Evolutionary conservation across 2,797 vertebrate genomes (phyloP), one percentile per base, ranked within the genome.

Genomic region (Centroberyx gerrardi): DNA sequence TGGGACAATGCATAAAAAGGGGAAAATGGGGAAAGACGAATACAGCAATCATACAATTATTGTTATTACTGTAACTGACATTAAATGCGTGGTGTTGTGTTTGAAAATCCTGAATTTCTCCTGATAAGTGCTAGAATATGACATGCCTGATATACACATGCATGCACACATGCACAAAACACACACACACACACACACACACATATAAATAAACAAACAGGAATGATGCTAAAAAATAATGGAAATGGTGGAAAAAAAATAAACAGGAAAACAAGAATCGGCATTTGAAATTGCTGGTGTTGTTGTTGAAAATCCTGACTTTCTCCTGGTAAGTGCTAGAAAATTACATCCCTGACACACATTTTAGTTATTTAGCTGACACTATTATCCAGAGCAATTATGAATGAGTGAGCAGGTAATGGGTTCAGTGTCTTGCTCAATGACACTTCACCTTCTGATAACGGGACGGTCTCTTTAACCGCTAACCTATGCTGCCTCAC

Each of bases 1-100:
- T 65, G 3, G 80, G 77, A 84, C 67, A 83, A 70, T 72, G 2
- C 68, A 62, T 58, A 40, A 48, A 31, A 72, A 65, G 8, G n/a
- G 17, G 6, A 9, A 17, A 55, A 22, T 29, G 22, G 22, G 22
- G 22, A 22, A 22, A 22, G 1, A 22, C 1, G 22, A 22, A 22
- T 22, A 22, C 22, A 22, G 22, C 22, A 22, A 22, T 22, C 22
- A 22, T 22, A 22, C 1, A 22, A 1, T 22, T 22, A 22, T 22
- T 22, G 22, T 22, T 22, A 22, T 22, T 22, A n/a, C n/a, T n/a
- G n/a, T n/a, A 22, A 22, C 22, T 22, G 22, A 22, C 1, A 22
- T 22, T 22, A 22, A 22, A 22, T 22, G 22, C 22, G 1, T 13
- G 60, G 12, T 40, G 48, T 7, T 1, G 15, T 22, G 46, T 72